These are phyloP conservation scores for Choreutis nemorana DNA, from an alignment of 2,888 invertebrate genomes.

Conservation along the genomic window DNA sequence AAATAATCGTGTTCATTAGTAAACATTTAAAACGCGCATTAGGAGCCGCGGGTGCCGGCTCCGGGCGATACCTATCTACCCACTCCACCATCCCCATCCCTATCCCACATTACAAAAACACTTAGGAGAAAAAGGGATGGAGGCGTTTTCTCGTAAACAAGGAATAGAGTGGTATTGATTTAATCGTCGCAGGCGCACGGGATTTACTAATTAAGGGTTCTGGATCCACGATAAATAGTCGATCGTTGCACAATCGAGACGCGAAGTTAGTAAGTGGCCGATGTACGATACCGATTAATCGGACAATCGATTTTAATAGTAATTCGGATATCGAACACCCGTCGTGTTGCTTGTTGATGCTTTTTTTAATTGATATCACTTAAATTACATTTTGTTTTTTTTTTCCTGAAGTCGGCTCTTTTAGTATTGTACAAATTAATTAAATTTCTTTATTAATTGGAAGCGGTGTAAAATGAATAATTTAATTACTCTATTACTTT, in stretches of 20 bases:
- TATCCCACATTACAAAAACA: constrained; percentile 14
- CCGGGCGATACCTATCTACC: constrained; percentile 40
- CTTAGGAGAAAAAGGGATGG: constrained; percentile 18
- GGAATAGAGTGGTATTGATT: constrained; percentile 44
- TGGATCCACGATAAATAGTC: constrained; percentile 25
- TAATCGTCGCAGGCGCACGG: constrained; percentile 39
- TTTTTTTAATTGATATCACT: constrained; percentile 44
- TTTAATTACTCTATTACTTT: too few species aligned
- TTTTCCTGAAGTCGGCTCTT: too few species aligned
- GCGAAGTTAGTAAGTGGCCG: constrained; percentile 35
- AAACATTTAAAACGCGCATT: constrained; percentile 63
- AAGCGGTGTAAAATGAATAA: too few species aligned
- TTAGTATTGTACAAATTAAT: too few species aligned
- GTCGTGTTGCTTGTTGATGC: constrained; percentile 47
- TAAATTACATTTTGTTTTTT: constrained; percentile 5
- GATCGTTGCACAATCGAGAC: constrained; percentile 45
- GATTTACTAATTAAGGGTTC: constrained; percentile 55
- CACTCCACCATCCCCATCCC: constrained; percentile 30
- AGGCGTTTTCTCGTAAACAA: constrained; percentile 24
- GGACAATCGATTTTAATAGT: constrained; percentile 27
- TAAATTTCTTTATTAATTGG: too few species aligned
- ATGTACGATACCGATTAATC: constrained; percentile 26
- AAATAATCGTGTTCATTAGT: constrained; percentile 65
- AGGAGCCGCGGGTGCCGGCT: constrained; percentile 57
- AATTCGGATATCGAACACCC: constrained; percentile 33